Evolutionary conservation across 2,888 invertebrate genomes (phyloP).

Genomic region (Hypercompe scribonia): DNA sequence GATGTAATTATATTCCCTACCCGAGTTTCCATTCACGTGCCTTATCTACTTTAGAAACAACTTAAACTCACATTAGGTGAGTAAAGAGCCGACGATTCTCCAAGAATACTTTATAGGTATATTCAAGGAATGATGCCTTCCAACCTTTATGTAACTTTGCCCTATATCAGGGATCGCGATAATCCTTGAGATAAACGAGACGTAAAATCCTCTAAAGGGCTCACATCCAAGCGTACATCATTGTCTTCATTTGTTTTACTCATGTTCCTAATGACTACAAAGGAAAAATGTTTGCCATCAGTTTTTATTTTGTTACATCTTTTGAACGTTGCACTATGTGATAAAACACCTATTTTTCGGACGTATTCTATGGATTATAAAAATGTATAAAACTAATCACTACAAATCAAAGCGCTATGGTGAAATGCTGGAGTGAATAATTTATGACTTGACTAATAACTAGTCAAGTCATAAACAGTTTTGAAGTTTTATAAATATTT

Average conservation of each 20-base stretch:
- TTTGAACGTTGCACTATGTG: neutral
- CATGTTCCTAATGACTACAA: conserved; percentile 5
- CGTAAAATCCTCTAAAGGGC: conserved; percentile 10
- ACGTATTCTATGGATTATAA: too few relatives aligned
- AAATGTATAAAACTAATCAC: too few relatives aligned
- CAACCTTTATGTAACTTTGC: conserved; percentile 2
- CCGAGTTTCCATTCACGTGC: neutral
- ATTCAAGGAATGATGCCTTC: conserved; percentile 2
- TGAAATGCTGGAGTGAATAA: too few relatives aligned
- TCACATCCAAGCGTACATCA: conserved; percentile 10
- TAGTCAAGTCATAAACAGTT: too few relatives aligned
- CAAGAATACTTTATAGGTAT: neutral
- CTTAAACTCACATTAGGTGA: neutral
- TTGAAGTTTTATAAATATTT: too few relatives aligned
- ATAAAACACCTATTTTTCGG: too few relatives aligned
- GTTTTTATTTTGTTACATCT: neutral
- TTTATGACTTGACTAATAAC: too few relatives aligned
- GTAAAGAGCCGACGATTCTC: neutral
- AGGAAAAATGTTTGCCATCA: neutral
- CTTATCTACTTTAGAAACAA: neutral
- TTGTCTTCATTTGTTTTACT: conserved; percentile 16
- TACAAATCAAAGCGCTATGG: too few relatives aligned
- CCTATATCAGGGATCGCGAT: conserved; percentile 6
- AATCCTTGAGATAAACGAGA: conserved; percentile 14
- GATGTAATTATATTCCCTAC: neutral